Evolutionary conservation across 2,113 vertebrate species (phyloP), one percentile per base, ranked within the genome.

Genomic region (Aspiorhynchus laticeps): DNA sequence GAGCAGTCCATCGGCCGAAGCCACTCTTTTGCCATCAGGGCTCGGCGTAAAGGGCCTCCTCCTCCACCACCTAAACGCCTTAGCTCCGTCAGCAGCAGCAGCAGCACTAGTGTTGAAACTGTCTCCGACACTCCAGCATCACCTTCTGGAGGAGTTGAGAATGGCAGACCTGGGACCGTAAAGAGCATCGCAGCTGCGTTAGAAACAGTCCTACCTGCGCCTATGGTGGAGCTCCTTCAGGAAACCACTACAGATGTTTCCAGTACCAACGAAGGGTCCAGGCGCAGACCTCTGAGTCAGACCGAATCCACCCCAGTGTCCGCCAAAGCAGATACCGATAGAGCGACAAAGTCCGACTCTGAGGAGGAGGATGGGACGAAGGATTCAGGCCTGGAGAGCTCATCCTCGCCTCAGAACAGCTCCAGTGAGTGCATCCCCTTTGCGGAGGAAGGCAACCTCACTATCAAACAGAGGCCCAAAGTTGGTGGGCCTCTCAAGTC

Each of bases 391-490:
- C 85, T 92, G 19, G 93, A 90, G 7, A 87, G 89, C 7, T 94
- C 95, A 0, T 93, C 96, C 0, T 97, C 96, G 0, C 96, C 96
- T 0, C 97, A 97, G 88, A 96, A 95, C 92, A 98, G 98, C 93
- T 99, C 98, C 38, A 98, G 96, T 0, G 98, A 99, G 91, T 98
- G 97, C 93, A 96, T 99, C 87, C 98, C 98, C 1, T 99, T 99
- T 7, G 98, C 98, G 0, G 98, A 99, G 90, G 98, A 99, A 90
- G 98, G 98, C 10, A 99, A 98, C 89, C 94, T 99, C 89, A 99
- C 98, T 65, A 99, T 99, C 92, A 99, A 99, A 86, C 98, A 99
- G 94, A 93, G 97, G n/a, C 98, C 98, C 0, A 99, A 99, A 90
- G 95, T 95, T 0, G 90, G 93, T 0, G 96, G 94, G 6, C 95